A percentile compares a stretch with the other conserved stretches of the same genome.
Conservation (phyloP, 2,797 vertebrate species). For the Harpagifer antarcticus region DNA sequence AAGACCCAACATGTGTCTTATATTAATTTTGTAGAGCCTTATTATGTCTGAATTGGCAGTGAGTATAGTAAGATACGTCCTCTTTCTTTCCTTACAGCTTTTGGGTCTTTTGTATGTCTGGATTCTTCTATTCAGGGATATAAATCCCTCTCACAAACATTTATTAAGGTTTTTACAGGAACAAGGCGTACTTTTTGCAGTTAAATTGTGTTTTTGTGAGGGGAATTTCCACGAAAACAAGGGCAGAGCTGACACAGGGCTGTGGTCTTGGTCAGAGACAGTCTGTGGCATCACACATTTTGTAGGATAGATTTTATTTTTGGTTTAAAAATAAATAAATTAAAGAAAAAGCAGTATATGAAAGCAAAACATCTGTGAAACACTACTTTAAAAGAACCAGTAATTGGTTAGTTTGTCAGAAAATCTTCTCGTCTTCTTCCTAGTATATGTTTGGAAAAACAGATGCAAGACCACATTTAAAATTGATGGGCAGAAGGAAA, state of each 20-base stretch:
- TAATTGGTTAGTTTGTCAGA: constrained; percentile 25
- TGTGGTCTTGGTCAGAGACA: constrained; percentile 65
- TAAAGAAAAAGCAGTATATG: constrained; percentile 34
- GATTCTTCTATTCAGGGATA: constrained; percentile 35
- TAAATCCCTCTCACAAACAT: constrained; percentile 47
- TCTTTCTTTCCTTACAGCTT: constrained; percentile 14
- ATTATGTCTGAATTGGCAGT: not conserved
- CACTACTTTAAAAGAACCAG: constrained; percentile 27
- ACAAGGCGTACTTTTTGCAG: constrained; percentile 46
- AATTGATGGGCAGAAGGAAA: constrained; percentile 58
- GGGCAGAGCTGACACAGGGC: constrained; percentile 52
- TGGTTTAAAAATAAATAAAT: constrained; percentile 25
- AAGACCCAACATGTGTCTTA: constrained; percentile 4
- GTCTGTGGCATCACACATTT: constrained; percentile 34
- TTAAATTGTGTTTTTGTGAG: constrained; percentile 69
- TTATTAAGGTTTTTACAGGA: constrained; percentile 61
- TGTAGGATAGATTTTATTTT: constrained; percentile 29
- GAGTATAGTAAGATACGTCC: not conserved
- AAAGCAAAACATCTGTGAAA: constrained; percentile 35
- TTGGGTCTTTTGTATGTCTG: constrained; percentile 16
- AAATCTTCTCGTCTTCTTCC: constrained; percentile 50
- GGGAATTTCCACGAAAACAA: constrained; percentile 73
- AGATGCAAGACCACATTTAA: constrained; percentile 42
- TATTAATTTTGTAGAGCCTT: not conserved
- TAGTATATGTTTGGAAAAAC: constrained; percentile 55